Evolutionary conservation across 2,797 vertebrate genomes (phyloP), one percentile per base, ranked within the genome.

Genomic region (Columba guinea): DNA sequence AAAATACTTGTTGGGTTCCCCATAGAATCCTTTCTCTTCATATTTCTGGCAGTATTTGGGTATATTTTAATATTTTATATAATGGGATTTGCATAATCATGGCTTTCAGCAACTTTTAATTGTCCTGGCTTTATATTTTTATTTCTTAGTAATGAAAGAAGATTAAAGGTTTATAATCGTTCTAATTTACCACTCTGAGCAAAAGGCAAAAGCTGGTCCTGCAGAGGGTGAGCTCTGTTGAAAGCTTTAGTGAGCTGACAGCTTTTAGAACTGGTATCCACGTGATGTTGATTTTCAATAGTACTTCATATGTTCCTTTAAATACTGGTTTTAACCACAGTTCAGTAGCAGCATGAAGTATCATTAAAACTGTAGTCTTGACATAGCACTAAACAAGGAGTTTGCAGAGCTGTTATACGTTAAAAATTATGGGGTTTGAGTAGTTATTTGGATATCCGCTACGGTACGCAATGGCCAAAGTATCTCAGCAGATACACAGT

Each of bases 141-240:
- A 88, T 91, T 95, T 96, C 86, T 92, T 86, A 82, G 79, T 59
- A 96, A 93, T 74, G 76, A 95, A 94, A 92, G 74, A 95, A 97
- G 35, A 96, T 86, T 93, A 86, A 62, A 69, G 86, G 69, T 94
- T 96, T 95, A 91, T 93, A 95, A 97, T 95, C 58, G 90, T 91
- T 83, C 92, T 84, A 64, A 95, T 96, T 96, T 94, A 93, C 94
- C 92, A 68, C 93, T 94, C 77, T 80, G 51, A 91, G 58, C 58
- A 93, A 93, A 70, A 91, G 26, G 51, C 63, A 86, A 87, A 95
- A 95, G 73, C 68, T 96, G 89, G 90, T 58, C 44, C 74, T 82
- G 74, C 96, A 93, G 67, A 71, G 68, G 64, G 74, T n/a, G 48
- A 92, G 69, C 10, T 1, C 48, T 70, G 44, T 68, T 96, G 84